phyloP scores from a whole-genome alignment of 1,140 invertebrate genomes.

The Brachionus rotundiformis region DNA sequence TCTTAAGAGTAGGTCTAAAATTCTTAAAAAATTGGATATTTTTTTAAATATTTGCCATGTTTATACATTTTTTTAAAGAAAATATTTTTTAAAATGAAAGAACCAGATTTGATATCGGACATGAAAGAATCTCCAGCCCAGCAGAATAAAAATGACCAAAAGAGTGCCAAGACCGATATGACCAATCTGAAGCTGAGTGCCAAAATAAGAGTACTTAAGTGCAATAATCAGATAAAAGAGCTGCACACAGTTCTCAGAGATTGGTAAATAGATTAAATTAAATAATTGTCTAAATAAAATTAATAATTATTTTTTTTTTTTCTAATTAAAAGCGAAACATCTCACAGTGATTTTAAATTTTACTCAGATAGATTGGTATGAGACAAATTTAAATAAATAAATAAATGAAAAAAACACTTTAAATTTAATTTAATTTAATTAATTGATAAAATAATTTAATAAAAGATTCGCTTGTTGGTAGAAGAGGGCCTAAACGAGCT shows the following conservation, averaged over 20 bases:
- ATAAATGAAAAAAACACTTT: no score
- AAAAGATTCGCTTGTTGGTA: conserved; percentile 85
- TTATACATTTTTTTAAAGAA: not conserved
- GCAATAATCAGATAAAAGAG: conserved; percentile 52
- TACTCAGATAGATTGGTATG: conserved; percentile 83
- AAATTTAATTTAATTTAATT: no score
- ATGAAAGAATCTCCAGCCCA: conserved; percentile 22
- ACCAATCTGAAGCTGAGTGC: not conserved
- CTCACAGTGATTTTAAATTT: conserved; percentile 94
- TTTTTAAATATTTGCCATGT: not conserved
- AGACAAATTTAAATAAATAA: conserved; percentile 57
- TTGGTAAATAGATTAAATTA: not conserved
- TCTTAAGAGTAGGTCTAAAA: not conserved
- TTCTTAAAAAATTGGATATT: not conserved
- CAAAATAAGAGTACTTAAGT: conserved; percentile 30
- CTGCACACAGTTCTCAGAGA: conserved; percentile 47
- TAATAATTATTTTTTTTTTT: conserved; percentile 54
- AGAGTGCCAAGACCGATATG: not conserved
- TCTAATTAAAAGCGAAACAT: conserved; percentile 74
- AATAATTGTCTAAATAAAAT: not conserved
- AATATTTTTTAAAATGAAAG: conserved; percentile 33
- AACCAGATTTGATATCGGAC: conserved; percentile 47
- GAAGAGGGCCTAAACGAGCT: conserved; percentile 97
- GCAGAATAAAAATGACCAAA: conserved; percentile 23
- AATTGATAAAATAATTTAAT: not conserved